Conservation (phyloP, 2,888 invertebrate genomes). For the Leptopilina syphax region DNA sequence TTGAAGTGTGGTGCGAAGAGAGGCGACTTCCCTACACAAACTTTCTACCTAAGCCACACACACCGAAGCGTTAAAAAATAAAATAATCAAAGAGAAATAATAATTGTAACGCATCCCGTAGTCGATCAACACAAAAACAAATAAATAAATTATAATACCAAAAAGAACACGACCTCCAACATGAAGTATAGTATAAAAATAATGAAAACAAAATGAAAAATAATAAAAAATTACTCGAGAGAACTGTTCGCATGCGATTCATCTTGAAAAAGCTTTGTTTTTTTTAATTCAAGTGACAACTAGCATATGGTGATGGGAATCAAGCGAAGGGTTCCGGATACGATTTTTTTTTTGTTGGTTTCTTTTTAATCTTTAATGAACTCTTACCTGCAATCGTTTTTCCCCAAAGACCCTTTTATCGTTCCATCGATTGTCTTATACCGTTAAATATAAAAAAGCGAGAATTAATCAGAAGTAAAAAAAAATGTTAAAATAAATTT, state of each 20-base stretch:
- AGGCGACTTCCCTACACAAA: constrained; percentile 77
- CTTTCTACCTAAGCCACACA: constrained; percentile 76
- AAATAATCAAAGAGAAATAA: constrained; percentile 56
- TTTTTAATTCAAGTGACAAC: constrained; percentile 4
- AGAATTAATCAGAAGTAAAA: constrained; percentile 41
- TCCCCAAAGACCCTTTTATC: constrained; percentile 42
- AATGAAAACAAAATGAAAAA: neutral
- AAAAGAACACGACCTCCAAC: neutral
- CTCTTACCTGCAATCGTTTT: constrained; percentile 58
- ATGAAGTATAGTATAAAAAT: too few relatives aligned
- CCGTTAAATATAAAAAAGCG: constrained; percentile 46
- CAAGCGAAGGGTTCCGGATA: constrained; percentile 35
- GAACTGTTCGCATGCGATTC: constrained; percentile 17
- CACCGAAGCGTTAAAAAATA: constrained; percentile 77
- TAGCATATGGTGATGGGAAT: constrained; percentile 30
- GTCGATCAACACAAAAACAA: neutral
- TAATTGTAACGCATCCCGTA: constrained; percentile 45
- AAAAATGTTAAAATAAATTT: constrained; percentile 45
- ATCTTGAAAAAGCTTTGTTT: constrained; percentile 7
- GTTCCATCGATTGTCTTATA: constrained; percentile 41
- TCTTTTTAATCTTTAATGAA: constrained; percentile 9
- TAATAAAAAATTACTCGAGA: neutral
- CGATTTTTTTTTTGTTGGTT: constrained; percentile 7
- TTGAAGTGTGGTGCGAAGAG: constrained; percentile 75
- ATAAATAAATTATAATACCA: neutral